Evolutionary conservation across 2,113 vertebrate genomes (phyloP), one percentile per base, ranked within the genome.

Genomic region (Ptilonorhynchus violaceus): DNA sequence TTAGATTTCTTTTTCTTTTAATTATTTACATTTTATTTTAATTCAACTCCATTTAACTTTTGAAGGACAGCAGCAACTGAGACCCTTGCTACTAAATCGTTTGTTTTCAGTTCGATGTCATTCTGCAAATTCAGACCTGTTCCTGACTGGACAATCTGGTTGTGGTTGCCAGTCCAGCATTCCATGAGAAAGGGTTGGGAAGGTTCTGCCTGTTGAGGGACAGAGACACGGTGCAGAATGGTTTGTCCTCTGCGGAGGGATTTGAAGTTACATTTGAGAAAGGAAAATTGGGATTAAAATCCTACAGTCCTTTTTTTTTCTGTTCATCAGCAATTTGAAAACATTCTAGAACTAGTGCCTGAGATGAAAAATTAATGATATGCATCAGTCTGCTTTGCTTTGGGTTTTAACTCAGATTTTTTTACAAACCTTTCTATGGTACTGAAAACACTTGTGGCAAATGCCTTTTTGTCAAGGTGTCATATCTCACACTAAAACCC

Each of bases 331-430:
- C 28, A 60, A 46, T 64, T 70, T 56, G 23, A 42, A 47, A 75
- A 69, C 55, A 17, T 42, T 28, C 1, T 14, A 55, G 19, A 64
- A 53, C 3, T 39, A 11, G 15, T 23, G 21, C 13, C 24, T 49
- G 44, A 73, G 19, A 39, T 35, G 11, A 53, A 55, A 73, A 80
- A 74, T 41, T 0, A 59, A 33, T 49, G 1, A 10, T 24, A 8
- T 37, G 22, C 4, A 52, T 72, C 31, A 25, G 30, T 39, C 30
- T 75, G 41, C 15, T 74, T 33, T 56, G 20, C 7, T 50, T 44
- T 1, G 0, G 37, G 18, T 47, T 37, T 67, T 11, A 3, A 33
- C 5, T 55, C 24, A 11, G 1, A 33, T 53, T 41, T 49, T 53
- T 94, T 62, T 42, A 13, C 23, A 67, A 56, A 67, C 6, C 9